A percentile compares a stretch with the other conserved stretches of the same genome.
phyloP scores from a whole-genome alignment of 2,113 vertebrate genomes.

The Gnathonemus longibarbis region DNA sequence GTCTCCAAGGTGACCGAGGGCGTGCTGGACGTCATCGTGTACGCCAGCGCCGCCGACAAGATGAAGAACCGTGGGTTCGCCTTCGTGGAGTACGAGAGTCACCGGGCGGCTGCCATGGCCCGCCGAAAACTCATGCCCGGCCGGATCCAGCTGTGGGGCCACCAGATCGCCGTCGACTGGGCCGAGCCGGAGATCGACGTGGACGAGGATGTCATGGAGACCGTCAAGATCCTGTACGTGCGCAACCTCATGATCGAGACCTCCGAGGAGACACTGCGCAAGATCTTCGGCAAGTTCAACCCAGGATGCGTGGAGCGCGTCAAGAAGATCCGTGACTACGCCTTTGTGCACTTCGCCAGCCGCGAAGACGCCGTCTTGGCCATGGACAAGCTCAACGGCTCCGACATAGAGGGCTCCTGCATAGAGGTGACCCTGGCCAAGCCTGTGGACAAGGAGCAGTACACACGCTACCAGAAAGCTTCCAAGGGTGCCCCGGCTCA shows the following conservation, averaged over 20 bases:
- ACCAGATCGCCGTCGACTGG: conserved; percentile 98
- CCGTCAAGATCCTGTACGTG: conserved; percentile 97
- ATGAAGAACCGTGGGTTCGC: conserved; percentile 99
- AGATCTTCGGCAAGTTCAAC: conserved; percentile 90
- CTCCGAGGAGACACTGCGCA: conserved; percentile 85
- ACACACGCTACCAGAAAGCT: conserved; percentile 94
- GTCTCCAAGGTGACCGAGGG: conserved; percentile 96
- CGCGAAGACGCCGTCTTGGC: conserved; percentile 89
- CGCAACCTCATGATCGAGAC: conserved; percentile 99
- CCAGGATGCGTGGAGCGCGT: conserved; percentile 90
- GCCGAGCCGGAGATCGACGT: conserved; percentile 97
- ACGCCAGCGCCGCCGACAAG: conserved; percentile 94
- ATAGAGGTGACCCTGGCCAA: conserved; percentile 97
- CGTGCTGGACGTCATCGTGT: conserved; percentile 92
- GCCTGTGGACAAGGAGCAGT: conserved; percentile 97
- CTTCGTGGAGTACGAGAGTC: conserved; percentile 96
- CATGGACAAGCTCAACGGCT: conserved; percentile 90
- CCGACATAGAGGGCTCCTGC: conserved; percentile 89
- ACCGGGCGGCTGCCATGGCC: conserved; percentile 94
- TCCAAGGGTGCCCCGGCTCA: conserved; percentile 64
- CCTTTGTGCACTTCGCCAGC: conserved; percentile 91
- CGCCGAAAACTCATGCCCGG: conserved; percentile 95
- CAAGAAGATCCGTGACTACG: conserved; percentile 96
- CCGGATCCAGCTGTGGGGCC: conserved; percentile 94
- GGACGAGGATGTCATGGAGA: conserved; percentile 97